Percentiles rank a stretch among this genome's conserved stretches.
Evolutionary conservation across 2,113 vertebrate species (phyloP).

Genomic region (Taxidea taxus): DNA sequence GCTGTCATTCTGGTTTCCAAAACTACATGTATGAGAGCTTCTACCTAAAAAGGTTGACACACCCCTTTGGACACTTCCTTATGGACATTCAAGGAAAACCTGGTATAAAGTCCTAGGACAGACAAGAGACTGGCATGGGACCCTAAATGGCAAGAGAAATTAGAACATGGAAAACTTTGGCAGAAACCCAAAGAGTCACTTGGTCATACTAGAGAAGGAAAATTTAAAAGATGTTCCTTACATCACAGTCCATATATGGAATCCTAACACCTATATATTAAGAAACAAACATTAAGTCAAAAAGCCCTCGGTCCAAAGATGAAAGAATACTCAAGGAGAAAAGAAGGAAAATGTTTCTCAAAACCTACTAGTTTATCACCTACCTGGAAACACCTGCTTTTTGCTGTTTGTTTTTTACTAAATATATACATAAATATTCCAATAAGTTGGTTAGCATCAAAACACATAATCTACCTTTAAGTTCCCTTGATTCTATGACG

Average conservation of each 20-base stretch:
- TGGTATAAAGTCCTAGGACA: neutral
- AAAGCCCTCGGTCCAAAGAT: neutral
- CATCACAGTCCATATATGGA: neutral
- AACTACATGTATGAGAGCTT: neutral
- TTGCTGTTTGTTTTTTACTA: neutral
- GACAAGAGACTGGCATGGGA: neutral
- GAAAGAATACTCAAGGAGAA: neutral
- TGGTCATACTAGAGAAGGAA: neutral
- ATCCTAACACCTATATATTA: neutral
- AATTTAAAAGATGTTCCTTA: conserved; percentile 28
- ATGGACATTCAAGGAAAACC: neutral
- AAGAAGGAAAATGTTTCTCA: neutral
- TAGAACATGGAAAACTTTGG: neutral
- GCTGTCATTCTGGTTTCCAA: conserved; percentile 53
- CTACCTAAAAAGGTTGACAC: neutral
- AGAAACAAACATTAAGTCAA: neutral
- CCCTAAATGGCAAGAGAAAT: neutral
- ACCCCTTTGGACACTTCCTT: neutral
- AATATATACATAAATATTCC: neutral
- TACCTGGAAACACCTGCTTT: neutral
- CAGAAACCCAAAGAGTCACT: neutral
- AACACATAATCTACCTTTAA: neutral
- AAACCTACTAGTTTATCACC: neutral
- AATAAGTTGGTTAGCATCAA: neutral
- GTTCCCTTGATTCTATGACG: neutral